Conservation (phyloP, 2,888 invertebrate species). For the Carterocephalus palaemon region DNA sequence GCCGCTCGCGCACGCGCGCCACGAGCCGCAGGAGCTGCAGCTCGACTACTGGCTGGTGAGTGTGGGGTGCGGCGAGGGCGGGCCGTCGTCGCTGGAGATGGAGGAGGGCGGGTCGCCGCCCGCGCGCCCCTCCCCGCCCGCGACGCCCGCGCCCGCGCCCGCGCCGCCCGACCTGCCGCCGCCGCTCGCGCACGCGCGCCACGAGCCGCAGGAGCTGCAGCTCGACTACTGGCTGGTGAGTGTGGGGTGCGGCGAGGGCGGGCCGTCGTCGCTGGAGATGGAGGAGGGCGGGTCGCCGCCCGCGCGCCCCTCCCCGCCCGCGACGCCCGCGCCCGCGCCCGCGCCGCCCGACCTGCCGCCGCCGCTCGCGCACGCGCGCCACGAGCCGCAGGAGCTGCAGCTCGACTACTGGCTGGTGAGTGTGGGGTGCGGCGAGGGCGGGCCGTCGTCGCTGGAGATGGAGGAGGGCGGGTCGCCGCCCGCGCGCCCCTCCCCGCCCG, state of each 20-base stretch:
- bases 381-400: constrained; percentile 80
- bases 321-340: constrained; percentile 68
- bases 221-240: no score
- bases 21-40: background rate
- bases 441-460: constrained; percentile 85
- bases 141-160: constrained; percentile 79
- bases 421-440: constrained; percentile 68
- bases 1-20: background rate
- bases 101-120: no score
- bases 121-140: constrained; percentile 81
- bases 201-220: constrained; percentile 52
- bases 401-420: no score
- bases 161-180: constrained; percentile 74
- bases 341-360: constrained; percentile 51
- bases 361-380: constrained; percentile 30
- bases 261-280: constrained; percentile 85
- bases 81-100: no score
- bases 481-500: constrained; percentile 72
- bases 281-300: constrained; percentile 82
- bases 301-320: constrained; percentile 72
- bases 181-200: constrained; percentile 67
- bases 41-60: no score
- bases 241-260: constrained; percentile 65
- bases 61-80: no score
- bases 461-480: constrained; percentile 82